Evolutionary conservation across 2,888 invertebrate genomes (phyloP).

Genomic region (Ligdia adustata): DNA sequence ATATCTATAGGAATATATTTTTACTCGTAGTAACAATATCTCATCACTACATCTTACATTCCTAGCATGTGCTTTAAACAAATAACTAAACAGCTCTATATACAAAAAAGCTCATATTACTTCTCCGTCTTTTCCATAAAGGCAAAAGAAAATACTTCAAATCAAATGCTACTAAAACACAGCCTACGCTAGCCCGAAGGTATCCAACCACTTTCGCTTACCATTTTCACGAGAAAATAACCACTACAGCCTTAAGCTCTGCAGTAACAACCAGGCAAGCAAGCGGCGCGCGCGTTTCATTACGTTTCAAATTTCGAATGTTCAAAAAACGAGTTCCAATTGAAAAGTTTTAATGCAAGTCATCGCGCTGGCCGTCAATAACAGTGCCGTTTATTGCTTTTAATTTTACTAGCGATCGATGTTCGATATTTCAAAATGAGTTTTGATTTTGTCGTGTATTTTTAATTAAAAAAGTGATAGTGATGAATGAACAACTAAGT

Average conservation of each 20-base stretch:
- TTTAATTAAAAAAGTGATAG: background rate
- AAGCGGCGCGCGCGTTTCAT: slow-evolving; percentile 55
- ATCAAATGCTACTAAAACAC: slow-evolving; percentile 20
- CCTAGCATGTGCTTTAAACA: too few species aligned
- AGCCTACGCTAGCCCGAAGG: slow-evolving; percentile 18
- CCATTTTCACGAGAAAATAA: slow-evolving; percentile 64
- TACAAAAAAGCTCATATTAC: too few species aligned
- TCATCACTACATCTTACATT: too few species aligned
- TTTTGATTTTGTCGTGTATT: slow-evolving; percentile 16
- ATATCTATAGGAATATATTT: too few species aligned
- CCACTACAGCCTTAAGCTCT: slow-evolving; percentile 58
- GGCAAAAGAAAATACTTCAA: slow-evolving; percentile 10
- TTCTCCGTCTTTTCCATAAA: too few species aligned
- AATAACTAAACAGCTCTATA: too few species aligned
- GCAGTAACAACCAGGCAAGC: slow-evolving; percentile 55
- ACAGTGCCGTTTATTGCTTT: slow-evolving; percentile 19
- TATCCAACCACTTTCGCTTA: slow-evolving; percentile 67
- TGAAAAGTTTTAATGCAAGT: slow-evolving; percentile 26
- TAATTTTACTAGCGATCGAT: slow-evolving; percentile 17
- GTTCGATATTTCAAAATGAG: slow-evolving; percentile 7
- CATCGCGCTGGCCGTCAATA: slow-evolving; percentile 24
- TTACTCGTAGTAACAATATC: too few species aligned
- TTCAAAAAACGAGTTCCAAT: slow-evolving; percentile 27
- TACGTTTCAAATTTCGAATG: slow-evolving; percentile 39
- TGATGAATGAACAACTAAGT: slow-evolving; percentile 1